Conservation (phyloP, 2,113 vertebrate genomes). For the Grantiella picta region DNA sequence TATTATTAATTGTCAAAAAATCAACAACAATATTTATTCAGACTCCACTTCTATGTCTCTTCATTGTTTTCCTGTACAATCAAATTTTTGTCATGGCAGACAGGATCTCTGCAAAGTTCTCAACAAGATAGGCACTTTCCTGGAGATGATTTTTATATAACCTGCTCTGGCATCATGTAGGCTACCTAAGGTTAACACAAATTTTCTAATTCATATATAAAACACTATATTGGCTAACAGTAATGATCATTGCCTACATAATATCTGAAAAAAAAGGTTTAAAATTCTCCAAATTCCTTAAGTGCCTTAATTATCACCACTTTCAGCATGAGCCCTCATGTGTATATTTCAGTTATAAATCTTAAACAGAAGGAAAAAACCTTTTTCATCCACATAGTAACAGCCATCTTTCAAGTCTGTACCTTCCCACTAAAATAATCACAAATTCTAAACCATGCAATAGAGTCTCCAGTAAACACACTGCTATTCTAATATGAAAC, state of each 20-base stretch:
- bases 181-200: background rate
- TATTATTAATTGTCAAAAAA: background rate
- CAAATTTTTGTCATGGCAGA: background rate
- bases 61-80: background rate
- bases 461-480: background rate
- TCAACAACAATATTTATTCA: background rate
- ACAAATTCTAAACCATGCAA: background rate
- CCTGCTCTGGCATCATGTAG: background rate
- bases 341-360: background rate
- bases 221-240: background rate
- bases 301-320: background rate
- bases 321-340: background rate
- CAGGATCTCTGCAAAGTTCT: background rate
- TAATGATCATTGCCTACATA: background rate
- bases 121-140: background rate
- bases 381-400: background rate
- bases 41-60: background rate
- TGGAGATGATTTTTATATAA: background rate
- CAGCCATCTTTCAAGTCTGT: background rate
- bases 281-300: background rate
- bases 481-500: background rate
- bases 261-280: background rate
- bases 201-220: background rate
- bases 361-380: background rate
- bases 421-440: background rate